Conservation (phyloP, 2,888 invertebrate species). For the Eristalinus aeneus region DNA sequence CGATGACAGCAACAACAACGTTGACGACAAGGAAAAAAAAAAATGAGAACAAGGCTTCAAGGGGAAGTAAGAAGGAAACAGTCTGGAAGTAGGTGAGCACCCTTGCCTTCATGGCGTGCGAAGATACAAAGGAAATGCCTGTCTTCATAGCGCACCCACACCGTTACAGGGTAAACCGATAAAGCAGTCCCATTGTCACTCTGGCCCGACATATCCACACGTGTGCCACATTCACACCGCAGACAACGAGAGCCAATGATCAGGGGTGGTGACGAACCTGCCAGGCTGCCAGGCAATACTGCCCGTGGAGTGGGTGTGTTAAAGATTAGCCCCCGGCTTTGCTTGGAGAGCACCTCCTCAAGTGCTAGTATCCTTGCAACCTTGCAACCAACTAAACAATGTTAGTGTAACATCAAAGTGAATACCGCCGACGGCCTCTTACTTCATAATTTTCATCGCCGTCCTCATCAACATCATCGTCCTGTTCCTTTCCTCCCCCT, state of each 20-base stretch:
- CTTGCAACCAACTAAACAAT: conserved; percentile 70
- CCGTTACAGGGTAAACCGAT: conserved; percentile 57
- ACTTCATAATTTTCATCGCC: conserved; percentile 66
- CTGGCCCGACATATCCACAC: not conserved
- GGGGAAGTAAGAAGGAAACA: not conserved
- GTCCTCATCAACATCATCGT: conserved; percentile 2
- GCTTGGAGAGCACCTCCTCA: conserved; percentile 58
- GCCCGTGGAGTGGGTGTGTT: conserved; percentile 62
- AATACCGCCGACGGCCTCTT: conserved; percentile 66
- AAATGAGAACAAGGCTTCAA: not conserved
- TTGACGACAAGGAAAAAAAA: not conserved
- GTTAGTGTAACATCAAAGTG: conserved; percentile 70
- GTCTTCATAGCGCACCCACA: conserved; percentile 8
- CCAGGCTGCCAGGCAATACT: not conserved
- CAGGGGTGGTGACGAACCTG: not conserved
- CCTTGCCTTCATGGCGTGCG: conserved; percentile 4
- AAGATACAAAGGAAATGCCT: conserved; percentile 19
- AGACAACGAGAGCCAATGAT: not conserved
- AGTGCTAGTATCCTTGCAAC: conserved; percentile 69
- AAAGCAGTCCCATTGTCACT: conserved; percentile 24
- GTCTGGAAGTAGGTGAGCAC: conserved; percentile 60
- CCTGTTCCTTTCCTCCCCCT: not conserved
- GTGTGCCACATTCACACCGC: not conserved
- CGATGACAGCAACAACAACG: conserved; percentile 4
- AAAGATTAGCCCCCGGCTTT: conserved; percentile 69